Evolutionary conservation across 1,140 invertebrate species (phyloP).

Genomic region (Psilanteris sp.): DNA sequence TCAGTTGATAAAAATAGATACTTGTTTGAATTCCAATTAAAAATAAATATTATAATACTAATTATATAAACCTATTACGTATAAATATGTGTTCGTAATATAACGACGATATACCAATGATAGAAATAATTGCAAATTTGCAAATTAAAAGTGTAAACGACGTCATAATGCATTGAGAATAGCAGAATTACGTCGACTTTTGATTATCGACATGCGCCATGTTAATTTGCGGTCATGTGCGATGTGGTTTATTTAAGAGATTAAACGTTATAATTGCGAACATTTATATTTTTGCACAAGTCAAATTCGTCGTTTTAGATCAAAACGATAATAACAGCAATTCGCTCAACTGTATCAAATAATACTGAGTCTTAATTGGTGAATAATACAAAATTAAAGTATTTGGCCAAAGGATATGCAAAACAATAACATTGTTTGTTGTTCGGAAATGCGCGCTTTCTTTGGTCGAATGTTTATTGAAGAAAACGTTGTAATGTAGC

Average conservation of each 20-base stretch:
- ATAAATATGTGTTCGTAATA: no score
- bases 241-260: slow-evolving; percentile 55
- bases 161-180: slow-evolving; percentile 35
- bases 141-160: slow-evolving; percentile 48
- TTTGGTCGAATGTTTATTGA: slow-evolving; percentile 16
- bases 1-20: no score
- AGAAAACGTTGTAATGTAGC: slow-evolving; percentile 30
- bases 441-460: slow-evolving; percentile 17
- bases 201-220: slow-evolving; percentile 55
- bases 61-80: no score
- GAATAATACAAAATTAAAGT: slow-evolving; percentile 4
- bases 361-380: slow-evolving; percentile 23
- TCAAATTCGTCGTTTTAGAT: no score
- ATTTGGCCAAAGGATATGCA: slow-evolving; percentile 4
- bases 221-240: slow-evolving; percentile 54
- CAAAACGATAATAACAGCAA: no score
- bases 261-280: slow-evolving; percentile 36
- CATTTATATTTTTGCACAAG: slow-evolving; percentile 22
- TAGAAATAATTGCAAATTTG: slow-evolving; percentile 40
- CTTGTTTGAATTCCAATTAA: no score
- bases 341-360: slow-evolving; percentile 7
- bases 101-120: no score
- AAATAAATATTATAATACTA: no score
- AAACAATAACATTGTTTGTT: slow-evolving; percentile 24
- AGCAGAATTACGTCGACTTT: slow-evolving; percentile 48